A percentile compares a stretch with the other conserved stretches of the same genome.
phyloP scores from a whole-genome alignment of 2,888 invertebrate species.

The Dascillus cervinus region DNA sequence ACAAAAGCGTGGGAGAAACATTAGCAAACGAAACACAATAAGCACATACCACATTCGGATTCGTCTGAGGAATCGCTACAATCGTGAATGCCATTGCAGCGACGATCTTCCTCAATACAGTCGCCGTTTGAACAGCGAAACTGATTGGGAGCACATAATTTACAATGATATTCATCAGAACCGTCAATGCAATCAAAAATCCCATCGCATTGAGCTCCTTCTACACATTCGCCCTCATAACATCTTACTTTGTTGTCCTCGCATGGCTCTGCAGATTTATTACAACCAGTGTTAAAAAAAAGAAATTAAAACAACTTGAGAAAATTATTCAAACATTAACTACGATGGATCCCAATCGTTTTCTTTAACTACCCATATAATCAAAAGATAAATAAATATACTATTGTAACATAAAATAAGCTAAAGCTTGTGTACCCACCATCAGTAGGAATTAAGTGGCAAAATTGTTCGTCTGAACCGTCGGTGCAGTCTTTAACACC shows the following conservation, averaged over 20 bases:
- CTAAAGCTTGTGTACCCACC: slow-evolving; percentile 28
- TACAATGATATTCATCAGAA: slow-evolving; percentile 46
- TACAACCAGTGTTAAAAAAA: background rate
- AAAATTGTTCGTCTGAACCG: slow-evolving; percentile 46
- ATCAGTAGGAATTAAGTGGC: too few species aligned
- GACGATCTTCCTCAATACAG: slow-evolving; percentile 47
- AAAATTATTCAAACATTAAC: too few species aligned
- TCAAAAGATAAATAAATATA: too few species aligned
- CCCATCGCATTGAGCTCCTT: slow-evolving; percentile 49
- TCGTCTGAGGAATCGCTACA: slow-evolving; percentile 60
- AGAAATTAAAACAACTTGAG: too few species aligned
- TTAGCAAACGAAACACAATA: slow-evolving; percentile 8
- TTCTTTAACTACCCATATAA: too few species aligned
- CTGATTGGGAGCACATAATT: slow-evolving; percentile 43
- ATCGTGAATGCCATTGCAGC: slow-evolving; percentile 54
- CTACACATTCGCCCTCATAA: slow-evolving; percentile 32
- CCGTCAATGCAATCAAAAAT: slow-evolving; percentile 50
- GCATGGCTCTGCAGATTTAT: slow-evolving; percentile 9
- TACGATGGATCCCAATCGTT: too few species aligned
- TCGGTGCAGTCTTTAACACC: slow-evolving; percentile 47
- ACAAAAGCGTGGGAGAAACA: too few species aligned
- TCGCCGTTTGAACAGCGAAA: slow-evolving; percentile 47
- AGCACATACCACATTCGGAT: slow-evolving; percentile 47
- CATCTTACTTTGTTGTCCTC: slow-evolving; percentile 9
- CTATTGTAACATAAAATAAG: too few species aligned